Conservation (phyloP, 1,140 invertebrate species). For the Drosophila carrolli region DNA sequence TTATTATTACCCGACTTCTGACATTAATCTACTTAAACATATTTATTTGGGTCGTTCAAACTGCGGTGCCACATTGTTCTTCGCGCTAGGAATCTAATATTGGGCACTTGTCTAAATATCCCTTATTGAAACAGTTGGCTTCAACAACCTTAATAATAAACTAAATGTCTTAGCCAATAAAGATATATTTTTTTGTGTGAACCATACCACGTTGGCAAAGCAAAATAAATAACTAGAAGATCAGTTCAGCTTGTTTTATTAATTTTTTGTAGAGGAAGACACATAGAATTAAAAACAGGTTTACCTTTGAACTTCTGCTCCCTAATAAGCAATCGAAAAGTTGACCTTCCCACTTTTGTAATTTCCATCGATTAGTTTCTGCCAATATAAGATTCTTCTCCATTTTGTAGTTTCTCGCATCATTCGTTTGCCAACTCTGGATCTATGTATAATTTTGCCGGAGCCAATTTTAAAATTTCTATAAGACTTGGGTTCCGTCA, state of each 20-base stretch:
- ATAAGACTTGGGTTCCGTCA: conserved; percentile 4
- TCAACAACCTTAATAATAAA: neutral
- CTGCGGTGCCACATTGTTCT: conserved; percentile 26
- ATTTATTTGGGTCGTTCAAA: conserved; percentile 71
- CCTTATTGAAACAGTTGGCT: conserved; percentile 49
- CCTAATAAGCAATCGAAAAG: conserved; percentile 35
- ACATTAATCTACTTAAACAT: conserved; percentile 68
- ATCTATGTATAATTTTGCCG: conserved; percentile 14
- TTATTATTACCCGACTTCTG: conserved; percentile 47
- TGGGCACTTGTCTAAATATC: conserved; percentile 55
- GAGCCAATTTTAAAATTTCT: conserved; percentile 40
- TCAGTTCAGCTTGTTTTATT: conserved; percentile 5
- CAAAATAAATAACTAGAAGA: conserved; percentile 9
- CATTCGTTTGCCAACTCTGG: conserved; percentile 11
- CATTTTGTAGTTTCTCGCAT: conserved; percentile 10
- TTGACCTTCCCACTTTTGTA: conserved; percentile 64
- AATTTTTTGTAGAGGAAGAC: conserved; percentile 3
- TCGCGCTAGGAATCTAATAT: conserved; percentile 15
- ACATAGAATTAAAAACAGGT: conserved; percentile 53
- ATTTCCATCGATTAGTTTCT: conserved; percentile 46
- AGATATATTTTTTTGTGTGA: neutral
- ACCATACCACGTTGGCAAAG: conserved; percentile 29
- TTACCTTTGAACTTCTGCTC: conserved; percentile 54
- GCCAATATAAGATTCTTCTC: conserved; percentile 35
- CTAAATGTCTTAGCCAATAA: neutral